These are phyloP conservation scores for Potamilus streckersoni DNA, from an alignment of 1,140 invertebrate genomes.

Conservation along the genomic window DNA sequence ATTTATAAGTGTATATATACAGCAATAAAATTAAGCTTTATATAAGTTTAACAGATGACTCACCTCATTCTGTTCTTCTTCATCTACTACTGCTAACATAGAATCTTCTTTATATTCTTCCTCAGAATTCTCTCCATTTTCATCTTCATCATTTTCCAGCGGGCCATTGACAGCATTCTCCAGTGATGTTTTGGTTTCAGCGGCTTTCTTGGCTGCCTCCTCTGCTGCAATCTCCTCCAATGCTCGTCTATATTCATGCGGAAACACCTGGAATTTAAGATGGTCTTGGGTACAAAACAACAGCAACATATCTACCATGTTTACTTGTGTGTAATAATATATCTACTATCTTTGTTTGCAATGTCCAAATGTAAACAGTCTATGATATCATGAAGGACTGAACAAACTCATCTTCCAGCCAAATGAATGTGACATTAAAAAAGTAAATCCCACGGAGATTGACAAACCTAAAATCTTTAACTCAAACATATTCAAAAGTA, in stretches of 20 bases:
- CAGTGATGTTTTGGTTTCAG: not conserved
- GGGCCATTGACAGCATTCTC: constrained; percentile 3
- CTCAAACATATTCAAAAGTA: too few species aligned
- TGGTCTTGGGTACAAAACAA: not conserved
- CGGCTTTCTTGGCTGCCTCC: constrained; percentile 38
- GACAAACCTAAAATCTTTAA: too few species aligned
- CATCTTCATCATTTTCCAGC: not conserved
- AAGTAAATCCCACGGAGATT: too few species aligned
- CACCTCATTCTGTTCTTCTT: constrained; percentile 7
- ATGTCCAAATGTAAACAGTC: not conserved
- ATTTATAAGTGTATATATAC: too few species aligned
- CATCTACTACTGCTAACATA: constrained; percentile 52
- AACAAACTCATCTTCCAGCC: too few species aligned
- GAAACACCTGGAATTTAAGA: constrained; percentile 79
- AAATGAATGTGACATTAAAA: too few species aligned
- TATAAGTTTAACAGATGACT: too few species aligned
- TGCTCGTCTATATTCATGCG: constrained; percentile 95
- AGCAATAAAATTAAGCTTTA: too few species aligned
- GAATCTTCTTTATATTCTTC: constrained; percentile 57
- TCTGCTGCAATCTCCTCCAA: constrained; percentile 81
- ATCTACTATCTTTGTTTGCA: constrained; percentile 14
- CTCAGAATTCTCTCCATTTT: constrained; percentile 23
- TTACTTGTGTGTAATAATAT: not conserved
- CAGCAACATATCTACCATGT: not conserved
- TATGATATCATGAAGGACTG: not conserved